Evolutionary conservation across 2,888 invertebrate genomes (phyloP), one percentile per base, ranked within the genome.

Genomic region (Adela reaumurella): DNA sequence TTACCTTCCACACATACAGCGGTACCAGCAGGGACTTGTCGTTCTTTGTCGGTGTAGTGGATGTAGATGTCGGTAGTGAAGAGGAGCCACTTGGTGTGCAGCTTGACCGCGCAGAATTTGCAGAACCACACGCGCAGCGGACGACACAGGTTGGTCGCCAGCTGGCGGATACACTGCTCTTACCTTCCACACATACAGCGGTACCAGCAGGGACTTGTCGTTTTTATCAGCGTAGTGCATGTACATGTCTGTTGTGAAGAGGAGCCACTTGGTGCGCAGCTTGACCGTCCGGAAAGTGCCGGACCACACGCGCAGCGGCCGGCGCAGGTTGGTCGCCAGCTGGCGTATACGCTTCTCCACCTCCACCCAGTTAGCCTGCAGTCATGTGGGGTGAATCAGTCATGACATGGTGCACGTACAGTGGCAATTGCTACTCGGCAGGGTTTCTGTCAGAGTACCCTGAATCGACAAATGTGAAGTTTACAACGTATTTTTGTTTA

Each of bases 151-250:
- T 50, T 52, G 8, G 35, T 49, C 2, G 54, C 55, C 46, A 55
- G 35, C 19, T 50, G 50, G 19, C 49, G 50, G 2, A 55, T 48
- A n/a, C 54, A 35, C 17, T 52, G 53, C 44, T 55, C 24, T 24
- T 8, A 54, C 55, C 54, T 55, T 55, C 56, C 56, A 56, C 17
- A 56, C 49, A 35, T 53, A 56, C 5, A 54, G 48, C n/a, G 56
- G 56, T 11, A 56, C 52, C n/a, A 54, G 56, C n/a, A 54, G 46
- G 11, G 52, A 52, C 43, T 53, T 53, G 16, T 56, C 53, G 1
- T 50, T 46, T 46, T 51, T 49, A 35, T 51, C 50, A 18, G 45
- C 51, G 43, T 54, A 54, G 42, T 56, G 54, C 2, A 56, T 48
- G 46, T 54, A 54, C 52, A 56, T 51, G 29, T 56, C 56, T 20